Conservation (phyloP, 2,888 invertebrate genomes). For the Melanostoma mellinum region DNA sequence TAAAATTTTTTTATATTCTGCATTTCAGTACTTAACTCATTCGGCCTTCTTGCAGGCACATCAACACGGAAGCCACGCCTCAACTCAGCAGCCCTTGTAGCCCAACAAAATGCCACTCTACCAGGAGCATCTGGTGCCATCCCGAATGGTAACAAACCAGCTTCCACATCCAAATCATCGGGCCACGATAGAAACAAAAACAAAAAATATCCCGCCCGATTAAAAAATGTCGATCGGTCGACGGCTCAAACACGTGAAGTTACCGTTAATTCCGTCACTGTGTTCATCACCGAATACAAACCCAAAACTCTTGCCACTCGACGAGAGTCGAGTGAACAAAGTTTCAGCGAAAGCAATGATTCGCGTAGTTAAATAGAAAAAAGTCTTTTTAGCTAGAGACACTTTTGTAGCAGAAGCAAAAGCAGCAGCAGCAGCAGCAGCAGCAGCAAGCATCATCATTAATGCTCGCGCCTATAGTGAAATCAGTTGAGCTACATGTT, state of each 20-base stretch:
- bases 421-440: too few relatives aligned
- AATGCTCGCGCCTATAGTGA: slow-evolving; percentile 74
- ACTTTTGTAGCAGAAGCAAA: slow-evolving; percentile 14
- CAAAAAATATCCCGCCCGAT: slow-evolving; percentile 88
- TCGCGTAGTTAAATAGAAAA: slow-evolving; percentile 80
- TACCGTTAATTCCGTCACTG: slow-evolving; percentile 98
- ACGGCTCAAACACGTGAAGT: slow-evolving; percentile 96
- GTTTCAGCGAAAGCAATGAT: slow-evolving; percentile 82
- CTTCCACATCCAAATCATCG: slow-evolving; percentile 80
- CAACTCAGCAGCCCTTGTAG: slow-evolving; percentile 95
- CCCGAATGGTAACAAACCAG: slow-evolving; percentile 82
- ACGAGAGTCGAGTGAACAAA: slow-evolving; percentile 82
- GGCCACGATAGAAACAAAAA: slow-evolving; percentile 84
- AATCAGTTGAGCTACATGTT: slow-evolving; percentile 65
- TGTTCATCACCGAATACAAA: slow-evolving; percentile 97
- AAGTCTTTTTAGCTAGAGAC: slow-evolving; percentile 70
- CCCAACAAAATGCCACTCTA: slow-evolving; percentile 94
- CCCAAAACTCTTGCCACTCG: slow-evolving; percentile 85
- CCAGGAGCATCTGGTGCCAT: slow-evolving; percentile 83
- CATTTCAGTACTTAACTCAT: slow-evolving; percentile 71
- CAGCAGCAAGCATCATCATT: slow-evolving; percentile 72
- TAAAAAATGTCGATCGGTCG: slow-evolving; percentile 96
- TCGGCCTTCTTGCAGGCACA: slow-evolving; percentile 85
- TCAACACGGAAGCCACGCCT: slow-evolving; percentile 96
- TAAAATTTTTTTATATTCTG: slow-evolving; percentile 57